Percentiles rank a stretch among this genome's conserved stretches.
Conservation (phyloP, 2,888 invertebrate genomes). For the Noctuana brunneofusca region DNA sequence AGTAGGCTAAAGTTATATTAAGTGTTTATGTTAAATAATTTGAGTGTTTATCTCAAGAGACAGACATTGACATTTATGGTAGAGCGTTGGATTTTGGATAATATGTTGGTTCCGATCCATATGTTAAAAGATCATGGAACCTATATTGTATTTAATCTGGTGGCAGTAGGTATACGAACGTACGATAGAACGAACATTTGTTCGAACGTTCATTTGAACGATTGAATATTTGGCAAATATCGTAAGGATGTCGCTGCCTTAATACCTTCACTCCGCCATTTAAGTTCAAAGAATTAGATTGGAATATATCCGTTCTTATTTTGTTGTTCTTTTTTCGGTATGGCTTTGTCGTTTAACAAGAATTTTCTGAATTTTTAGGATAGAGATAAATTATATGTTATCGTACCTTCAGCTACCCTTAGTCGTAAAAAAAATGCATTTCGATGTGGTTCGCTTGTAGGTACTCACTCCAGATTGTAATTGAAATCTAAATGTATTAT, state of each 20-base stretch:
- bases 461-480: conserved; percentile 7
- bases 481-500: background rate
- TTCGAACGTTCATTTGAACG: too few relatives aligned
- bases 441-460: conserved; percentile 10
- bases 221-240: too few relatives aligned
- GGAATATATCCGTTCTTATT: too few relatives aligned
- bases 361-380: too few relatives aligned
- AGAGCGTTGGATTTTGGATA: background rate
- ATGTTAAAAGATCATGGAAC: conserved; percentile 33
- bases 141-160: background rate
- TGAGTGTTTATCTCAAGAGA: background rate
- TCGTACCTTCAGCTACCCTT: background rate
- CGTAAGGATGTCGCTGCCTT: too few relatives aligned
- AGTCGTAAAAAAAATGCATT: conserved; percentile 17
- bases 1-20: conserved; percentile 38
- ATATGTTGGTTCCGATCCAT: conserved; percentile 21
- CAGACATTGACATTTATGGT: background rate
- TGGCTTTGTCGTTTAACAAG: too few relatives aligned
- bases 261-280: too few relatives aligned
- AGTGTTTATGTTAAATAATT: background rate
- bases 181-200: too few relatives aligned
- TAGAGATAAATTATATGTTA: too few relatives aligned
- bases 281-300: too few relatives aligned
- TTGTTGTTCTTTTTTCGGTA: too few relatives aligned
- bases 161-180: too few relatives aligned